Conservation (phyloP, 2,797 vertebrate species). For the Melanotaenia maccullochi region DNA sequence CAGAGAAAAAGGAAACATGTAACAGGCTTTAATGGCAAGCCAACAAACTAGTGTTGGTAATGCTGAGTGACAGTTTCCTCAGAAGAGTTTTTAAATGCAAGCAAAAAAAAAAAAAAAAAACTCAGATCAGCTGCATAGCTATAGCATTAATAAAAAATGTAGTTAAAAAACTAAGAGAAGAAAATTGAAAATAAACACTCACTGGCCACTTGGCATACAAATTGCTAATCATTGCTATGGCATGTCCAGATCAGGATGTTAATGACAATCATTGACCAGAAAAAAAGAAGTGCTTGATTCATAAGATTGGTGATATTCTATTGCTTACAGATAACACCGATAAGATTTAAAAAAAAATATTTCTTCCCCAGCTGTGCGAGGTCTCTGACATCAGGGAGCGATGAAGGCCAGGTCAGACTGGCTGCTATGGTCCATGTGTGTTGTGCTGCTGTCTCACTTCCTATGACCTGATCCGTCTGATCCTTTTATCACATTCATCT, state of each 20-base stretch:
- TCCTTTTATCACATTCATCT: conserved; percentile 22
- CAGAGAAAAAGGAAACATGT: conserved; percentile 31
- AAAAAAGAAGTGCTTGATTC: conserved; percentile 5
- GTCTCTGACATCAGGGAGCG: conserved; percentile 10
- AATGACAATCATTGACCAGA: not conserved
- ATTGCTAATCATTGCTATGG: not conserved
- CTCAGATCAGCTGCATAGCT: conserved; percentile 38
- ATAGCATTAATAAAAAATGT: conserved; percentile 21
- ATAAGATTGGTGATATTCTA: not conserved
- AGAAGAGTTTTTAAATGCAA: conserved; percentile 44
- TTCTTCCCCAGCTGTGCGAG: not conserved
- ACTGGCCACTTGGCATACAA: too few relatives aligned
- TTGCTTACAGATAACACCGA: conserved; percentile 6
- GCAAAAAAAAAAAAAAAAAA: conserved; percentile 13
- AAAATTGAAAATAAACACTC: not conserved
- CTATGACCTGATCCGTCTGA: conserved; percentile 1
- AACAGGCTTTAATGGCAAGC: conserved; percentile 46
- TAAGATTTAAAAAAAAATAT: not conserved
- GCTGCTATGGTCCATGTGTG: conserved; percentile 14
- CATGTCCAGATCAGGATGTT: conserved; percentile 2
- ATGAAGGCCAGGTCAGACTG: conserved; percentile 32
- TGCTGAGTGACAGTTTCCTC: conserved; percentile 62
- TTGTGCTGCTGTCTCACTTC: conserved; percentile 32
- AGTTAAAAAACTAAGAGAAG: not conserved
- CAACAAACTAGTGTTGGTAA: conserved; percentile 54